Conservation (phyloP, 53 echinoderm and acorn worm species). For the Antedon mediterranea region DNA sequence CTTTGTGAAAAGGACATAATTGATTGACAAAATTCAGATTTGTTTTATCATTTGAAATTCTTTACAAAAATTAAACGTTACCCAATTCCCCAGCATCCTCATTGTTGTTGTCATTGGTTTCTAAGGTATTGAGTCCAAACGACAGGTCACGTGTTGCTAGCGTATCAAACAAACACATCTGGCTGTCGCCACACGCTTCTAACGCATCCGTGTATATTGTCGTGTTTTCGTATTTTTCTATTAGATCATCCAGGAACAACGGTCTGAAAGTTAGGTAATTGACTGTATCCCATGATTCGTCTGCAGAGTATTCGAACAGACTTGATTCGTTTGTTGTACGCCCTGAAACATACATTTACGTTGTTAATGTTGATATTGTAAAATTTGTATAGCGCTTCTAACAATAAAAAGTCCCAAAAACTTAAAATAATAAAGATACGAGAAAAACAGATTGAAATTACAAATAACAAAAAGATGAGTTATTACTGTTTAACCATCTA, state of each 20-base stretch:
- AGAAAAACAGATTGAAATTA: no score
- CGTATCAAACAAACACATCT: conserved; percentile 59
- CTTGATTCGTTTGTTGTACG: conserved; percentile 28
- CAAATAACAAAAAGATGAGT: no score
- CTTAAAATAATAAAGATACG: no score
- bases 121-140: conserved; percentile 20
- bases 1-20: no score
- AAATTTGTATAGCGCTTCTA: not conserved
- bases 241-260: conserved; percentile 48
- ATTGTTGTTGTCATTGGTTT: conserved; percentile 7
- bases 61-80: not conserved
- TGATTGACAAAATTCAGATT: no score
- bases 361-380: not conserved
- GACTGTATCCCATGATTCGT: conserved; percentile 30
- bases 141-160: conserved; percentile 36
- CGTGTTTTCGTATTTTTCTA: conserved; percentile 23
- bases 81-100: conserved; percentile 16
- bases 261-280: conserved; percentile 50
- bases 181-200: conserved; percentile 26
- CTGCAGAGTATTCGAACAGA: conserved; percentile 34
- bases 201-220: not conserved
- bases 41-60: no score
- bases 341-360: conserved; percentile 26
- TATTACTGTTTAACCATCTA: no score
- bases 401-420: not conserved